Evolutionary conservation across 92 coral and sea anemone genomes (phyloP).

Genomic region (Chrysogorgia sp.): DNA sequence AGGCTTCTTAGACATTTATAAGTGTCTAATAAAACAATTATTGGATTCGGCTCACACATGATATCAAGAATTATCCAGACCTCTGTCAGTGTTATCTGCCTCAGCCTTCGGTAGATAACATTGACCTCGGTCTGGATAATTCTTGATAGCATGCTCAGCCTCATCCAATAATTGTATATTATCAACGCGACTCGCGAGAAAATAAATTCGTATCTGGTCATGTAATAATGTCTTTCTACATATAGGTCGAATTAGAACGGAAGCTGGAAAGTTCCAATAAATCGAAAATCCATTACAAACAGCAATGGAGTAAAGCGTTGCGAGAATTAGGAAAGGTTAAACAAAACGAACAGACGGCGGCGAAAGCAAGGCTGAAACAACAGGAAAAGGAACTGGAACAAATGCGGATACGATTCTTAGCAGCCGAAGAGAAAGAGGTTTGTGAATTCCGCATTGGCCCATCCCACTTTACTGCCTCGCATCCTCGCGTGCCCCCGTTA

Average conservation of each 20-base stretch:
- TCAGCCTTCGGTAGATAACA: no score
- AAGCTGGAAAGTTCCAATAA: conserved; percentile 90
- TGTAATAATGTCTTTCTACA: background rate
- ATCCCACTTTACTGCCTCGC: no score
- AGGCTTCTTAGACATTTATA: no score
- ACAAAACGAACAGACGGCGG: conserved; percentile 93
- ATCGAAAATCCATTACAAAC: conserved; percentile 95
- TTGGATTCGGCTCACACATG: no score
- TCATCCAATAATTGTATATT: no score
- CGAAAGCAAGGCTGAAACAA: conserved; percentile 86
- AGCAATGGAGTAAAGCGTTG: conserved; percentile 96
- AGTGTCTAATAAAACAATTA: no score
- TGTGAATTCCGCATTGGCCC: background rate
- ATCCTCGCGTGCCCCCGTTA: no score
- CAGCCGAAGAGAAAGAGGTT: conserved; percentile 98
- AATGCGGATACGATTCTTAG: conserved; percentile 92
- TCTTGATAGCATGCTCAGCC: no score
- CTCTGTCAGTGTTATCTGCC: no score
- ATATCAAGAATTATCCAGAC: no score
- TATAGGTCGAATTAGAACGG: conserved; percentile 85
- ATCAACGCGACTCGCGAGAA: no score
- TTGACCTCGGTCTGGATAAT: no score
- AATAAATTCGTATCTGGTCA: background rate
- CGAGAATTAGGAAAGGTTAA: conserved; percentile 94
- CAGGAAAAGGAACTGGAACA: conserved; percentile 95